phyloP scores from a whole-genome alignment of 1,140 invertebrate species.

The Drosophila bifasciata region DNA sequence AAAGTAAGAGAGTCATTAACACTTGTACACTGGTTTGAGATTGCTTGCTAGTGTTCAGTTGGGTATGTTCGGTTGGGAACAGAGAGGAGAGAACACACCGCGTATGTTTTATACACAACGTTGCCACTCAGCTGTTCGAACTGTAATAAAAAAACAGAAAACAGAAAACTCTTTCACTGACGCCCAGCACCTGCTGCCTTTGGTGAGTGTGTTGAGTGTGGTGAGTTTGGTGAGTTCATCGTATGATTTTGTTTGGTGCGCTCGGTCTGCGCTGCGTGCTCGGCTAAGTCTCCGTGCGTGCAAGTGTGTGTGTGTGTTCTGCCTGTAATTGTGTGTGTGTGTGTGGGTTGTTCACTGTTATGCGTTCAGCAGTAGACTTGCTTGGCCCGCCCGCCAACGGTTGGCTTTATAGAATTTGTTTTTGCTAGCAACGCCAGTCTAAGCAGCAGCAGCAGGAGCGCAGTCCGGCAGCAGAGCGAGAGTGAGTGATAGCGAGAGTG shows the following conservation, averaged over 20 bases:
- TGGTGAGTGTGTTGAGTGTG: too few species aligned
- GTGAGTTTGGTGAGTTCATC: too few species aligned
- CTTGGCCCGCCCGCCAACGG: conserved; percentile 34
- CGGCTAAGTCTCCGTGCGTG: background rate
- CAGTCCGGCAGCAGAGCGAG: background rate
- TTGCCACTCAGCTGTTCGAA: conserved; percentile 28
- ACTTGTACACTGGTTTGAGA: too few species aligned
- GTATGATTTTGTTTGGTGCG: background rate
- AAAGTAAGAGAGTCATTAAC: background rate
- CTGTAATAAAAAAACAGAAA: conserved; percentile 34
- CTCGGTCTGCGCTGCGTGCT: conserved; percentile 26
- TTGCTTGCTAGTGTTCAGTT: too few species aligned
- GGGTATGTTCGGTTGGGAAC: too few species aligned
- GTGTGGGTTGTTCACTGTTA: conserved; percentile 61
- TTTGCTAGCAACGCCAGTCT: background rate
- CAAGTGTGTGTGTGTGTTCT: background rate
- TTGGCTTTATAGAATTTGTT: conserved; percentile 68
- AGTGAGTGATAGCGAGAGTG: conserved; percentile 9
- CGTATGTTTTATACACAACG: conserved; percentile 9
- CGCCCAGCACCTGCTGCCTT: background rate
- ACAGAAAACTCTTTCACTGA: conserved; percentile 16
- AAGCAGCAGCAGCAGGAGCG: too few species aligned
- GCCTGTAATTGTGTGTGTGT: background rate
- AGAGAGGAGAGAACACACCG: too few species aligned
- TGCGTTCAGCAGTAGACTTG: conserved; percentile 69